phyloP scores from a whole-genome alignment of 2,888 invertebrate genomes.

The Drosophila nr. fundita region DNA sequence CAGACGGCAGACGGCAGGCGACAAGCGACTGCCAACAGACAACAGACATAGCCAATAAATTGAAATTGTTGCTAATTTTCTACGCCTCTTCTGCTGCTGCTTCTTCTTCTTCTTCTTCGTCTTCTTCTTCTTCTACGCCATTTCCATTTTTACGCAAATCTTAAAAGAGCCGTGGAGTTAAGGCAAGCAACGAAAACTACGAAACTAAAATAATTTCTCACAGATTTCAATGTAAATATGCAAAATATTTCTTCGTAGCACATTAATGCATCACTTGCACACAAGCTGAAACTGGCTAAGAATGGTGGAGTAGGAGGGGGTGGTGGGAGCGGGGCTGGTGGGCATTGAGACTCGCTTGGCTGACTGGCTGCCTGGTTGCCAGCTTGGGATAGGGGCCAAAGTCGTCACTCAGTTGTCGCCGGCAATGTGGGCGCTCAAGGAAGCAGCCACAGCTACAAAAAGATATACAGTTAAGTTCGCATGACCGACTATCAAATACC shows the following conservation, averaged over 20 bases:
- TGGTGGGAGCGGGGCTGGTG: not conserved
- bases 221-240: constrained; percentile 79
- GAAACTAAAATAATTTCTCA: constrained; percentile 61
- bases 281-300: not conserved
- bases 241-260: constrained; percentile 77
- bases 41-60: constrained; percentile 63
- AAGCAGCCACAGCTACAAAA: constrained; percentile 30
- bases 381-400: constrained; percentile 49
- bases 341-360: constrained; percentile 44
- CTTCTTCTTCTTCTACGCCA: not conserved
- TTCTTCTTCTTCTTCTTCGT: not conserved
- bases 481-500: not conserved
- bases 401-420: constrained; percentile 58
- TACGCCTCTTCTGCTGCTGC: not conserved
- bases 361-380: constrained; percentile 30
- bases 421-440: constrained; percentile 49
- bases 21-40: constrained; percentile 26
- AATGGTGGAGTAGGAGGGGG: not conserved
- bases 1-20: not conserved
- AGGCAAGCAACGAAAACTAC: constrained; percentile 3
- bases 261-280: constrained; percentile 71
- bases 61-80: constrained; percentile 65
- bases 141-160: constrained; percentile 16
- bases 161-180: not conserved
- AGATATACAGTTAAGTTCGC: constrained; percentile 1